These are phyloP conservation scores for Machimus atricapillus DNA, from an alignment of 2,888 invertebrate species.

Conservation along the genomic window DNA sequence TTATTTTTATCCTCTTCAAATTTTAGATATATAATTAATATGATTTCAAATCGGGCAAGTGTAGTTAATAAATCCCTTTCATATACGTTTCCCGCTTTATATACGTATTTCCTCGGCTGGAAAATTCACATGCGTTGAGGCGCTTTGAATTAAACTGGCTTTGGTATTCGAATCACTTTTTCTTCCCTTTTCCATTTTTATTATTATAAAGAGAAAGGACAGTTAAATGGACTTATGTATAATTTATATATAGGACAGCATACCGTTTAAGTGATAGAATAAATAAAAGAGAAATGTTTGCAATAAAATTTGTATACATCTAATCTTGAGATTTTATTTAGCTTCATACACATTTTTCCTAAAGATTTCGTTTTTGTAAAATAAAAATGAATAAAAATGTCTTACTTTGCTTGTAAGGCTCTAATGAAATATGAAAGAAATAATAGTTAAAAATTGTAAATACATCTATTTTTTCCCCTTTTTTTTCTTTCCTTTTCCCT, in stretches of 20 bases:
- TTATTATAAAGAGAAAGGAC: constrained; percentile 11
- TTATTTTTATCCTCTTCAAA: not conserved
- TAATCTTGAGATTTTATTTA: not conserved
- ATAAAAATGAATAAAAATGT: not conserved
- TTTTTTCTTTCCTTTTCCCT: constrained; percentile 9
- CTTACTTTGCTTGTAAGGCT: not conserved
- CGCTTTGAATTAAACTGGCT: not conserved
- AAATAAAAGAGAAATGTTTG: constrained; percentile 33
- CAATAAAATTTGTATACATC: constrained; percentile 40
- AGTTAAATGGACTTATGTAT: constrained; percentile 29
- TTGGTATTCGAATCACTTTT: not conserved
- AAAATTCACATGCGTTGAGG: not conserved
- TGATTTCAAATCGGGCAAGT: constrained; percentile 30
- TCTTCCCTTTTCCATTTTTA: not conserved
- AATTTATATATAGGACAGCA: constrained; percentile 35
- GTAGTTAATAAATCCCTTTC: constrained; percentile 27
- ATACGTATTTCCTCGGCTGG: not conserved
- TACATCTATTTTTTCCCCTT: not conserved
- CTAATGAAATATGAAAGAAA: not conserved
- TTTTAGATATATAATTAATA: not conserved
- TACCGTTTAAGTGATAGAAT: constrained; percentile 28
- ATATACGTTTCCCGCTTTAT: not conserved
- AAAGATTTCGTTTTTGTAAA: not conserved
- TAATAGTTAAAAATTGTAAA: not conserved
- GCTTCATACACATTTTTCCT: not conserved